A percentile compares a stretch with the other conserved stretches of the same genome.
These are phyloP conservation scores for Drosophila suzukii DNA, from an alignment of 1,140 invertebrate genomes.

Conservation along the genomic window DNA sequence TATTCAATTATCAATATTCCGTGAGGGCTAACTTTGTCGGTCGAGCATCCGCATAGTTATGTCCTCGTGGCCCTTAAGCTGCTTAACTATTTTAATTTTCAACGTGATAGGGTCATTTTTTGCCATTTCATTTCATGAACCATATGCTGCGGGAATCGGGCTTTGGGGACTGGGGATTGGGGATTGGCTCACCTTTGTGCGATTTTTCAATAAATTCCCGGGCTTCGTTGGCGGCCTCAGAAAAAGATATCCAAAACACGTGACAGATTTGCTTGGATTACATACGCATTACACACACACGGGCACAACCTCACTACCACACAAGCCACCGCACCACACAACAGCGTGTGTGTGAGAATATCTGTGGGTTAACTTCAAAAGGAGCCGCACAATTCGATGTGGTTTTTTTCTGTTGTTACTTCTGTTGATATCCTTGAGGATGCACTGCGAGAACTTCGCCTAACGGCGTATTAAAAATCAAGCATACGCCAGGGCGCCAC, in stretches of 20 bases:
- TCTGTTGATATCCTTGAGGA: conserved; percentile 17
- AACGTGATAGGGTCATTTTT: conserved; percentile 38
- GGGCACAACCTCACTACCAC: conserved; percentile 24
- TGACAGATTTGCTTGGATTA: conserved; percentile 80
- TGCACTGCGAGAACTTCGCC: conserved; percentile 10
- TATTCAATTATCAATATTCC: conserved; percentile 40
- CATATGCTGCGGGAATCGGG: conserved; percentile 28
- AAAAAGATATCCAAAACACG: conserved; percentile 79
- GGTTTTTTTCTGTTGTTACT: conserved; percentile 22
- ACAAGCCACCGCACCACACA: conserved; percentile 26
- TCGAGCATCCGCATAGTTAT: conserved; percentile 19
- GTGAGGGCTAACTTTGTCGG: not conserved
- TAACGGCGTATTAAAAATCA: conserved; percentile 21
- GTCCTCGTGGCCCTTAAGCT: conserved; percentile 23
- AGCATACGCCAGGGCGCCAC: conserved; percentile 27
- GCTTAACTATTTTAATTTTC: conserved; percentile 58
- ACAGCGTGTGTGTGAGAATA: conserved; percentile 23
- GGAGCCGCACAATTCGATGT: conserved; percentile 40
- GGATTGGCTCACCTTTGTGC: conserved; percentile 66
- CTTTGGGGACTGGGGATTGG: not conserved
- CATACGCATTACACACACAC: conserved; percentile 59
- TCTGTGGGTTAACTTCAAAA: conserved; percentile 37
- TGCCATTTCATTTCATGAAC: conserved; percentile 11
- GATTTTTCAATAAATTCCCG: conserved; percentile 73
- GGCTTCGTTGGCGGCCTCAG: conserved; percentile 29